Percentiles rank a stretch among this genome's conserved stretches.
Conservation (phyloP, 2,888 invertebrate species). For the Oscheius sp. region DNA sequence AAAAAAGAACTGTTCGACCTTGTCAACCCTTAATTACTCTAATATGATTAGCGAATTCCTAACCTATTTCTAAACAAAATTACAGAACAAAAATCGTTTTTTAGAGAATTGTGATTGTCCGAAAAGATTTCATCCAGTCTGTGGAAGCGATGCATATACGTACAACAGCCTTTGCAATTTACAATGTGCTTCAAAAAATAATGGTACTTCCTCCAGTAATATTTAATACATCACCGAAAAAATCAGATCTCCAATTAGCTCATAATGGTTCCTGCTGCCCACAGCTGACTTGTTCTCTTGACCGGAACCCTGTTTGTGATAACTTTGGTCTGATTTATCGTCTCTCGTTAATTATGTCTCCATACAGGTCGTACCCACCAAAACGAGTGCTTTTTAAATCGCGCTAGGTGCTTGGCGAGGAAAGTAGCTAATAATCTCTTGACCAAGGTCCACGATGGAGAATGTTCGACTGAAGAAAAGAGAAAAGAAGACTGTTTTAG, state of each 20-base stretch:
- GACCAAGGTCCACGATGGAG: slow-evolving; percentile 33
- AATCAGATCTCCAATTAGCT: slow-evolving; percentile 53
- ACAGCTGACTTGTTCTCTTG: slow-evolving; percentile 44
- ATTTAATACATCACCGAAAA: neutral
- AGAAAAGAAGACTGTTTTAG: slow-evolving; percentile 22
- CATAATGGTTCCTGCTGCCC: slow-evolving; percentile 66
- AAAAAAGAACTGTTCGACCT: neutral
- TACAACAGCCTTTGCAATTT: slow-evolving; percentile 59
- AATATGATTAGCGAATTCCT: neutral
- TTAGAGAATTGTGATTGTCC: slow-evolving; percentile 54
- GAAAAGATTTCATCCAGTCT: slow-evolving; percentile 55
- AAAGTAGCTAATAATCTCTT: slow-evolving; percentile 3
- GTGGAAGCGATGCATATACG: slow-evolving; percentile 61
- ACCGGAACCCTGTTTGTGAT: slow-evolving; percentile 58
- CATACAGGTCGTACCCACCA: slow-evolving; percentile 42
- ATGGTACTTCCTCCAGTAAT: neutral
- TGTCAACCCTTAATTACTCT: neutral
- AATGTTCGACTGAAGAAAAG: slow-evolving; percentile 9
- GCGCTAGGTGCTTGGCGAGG: slow-evolving; percentile 35
- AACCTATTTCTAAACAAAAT: no score
- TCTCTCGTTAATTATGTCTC: neutral
- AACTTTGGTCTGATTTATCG: slow-evolving; percentile 50
- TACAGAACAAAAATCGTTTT: slow-evolving; percentile 6
- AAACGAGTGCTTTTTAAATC: slow-evolving; percentile 43
- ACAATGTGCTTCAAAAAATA: slow-evolving; percentile 38